phyloP scores from a whole-genome alignment of 2,113 vertebrate species.

The Passer montanus region DNA sequence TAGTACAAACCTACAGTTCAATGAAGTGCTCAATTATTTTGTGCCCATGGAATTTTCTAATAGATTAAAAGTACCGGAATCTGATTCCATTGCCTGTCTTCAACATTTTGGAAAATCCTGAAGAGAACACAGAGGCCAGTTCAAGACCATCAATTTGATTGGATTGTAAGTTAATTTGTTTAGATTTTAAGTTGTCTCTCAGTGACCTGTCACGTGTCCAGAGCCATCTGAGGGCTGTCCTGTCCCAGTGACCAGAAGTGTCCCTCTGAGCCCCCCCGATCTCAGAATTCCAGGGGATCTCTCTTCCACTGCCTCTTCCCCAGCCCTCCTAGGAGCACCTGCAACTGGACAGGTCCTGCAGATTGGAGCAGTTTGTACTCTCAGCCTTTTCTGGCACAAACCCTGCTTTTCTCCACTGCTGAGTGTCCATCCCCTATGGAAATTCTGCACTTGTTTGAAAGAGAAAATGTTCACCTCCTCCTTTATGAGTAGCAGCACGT shows the following conservation, averaged over 20 bases:
- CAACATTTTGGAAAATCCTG: not conserved
- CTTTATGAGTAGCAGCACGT: not conserved
- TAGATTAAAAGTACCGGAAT: not conserved
- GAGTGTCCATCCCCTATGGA: not conserved
- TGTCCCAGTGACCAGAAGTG: not conserved
- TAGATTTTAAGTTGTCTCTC: not conserved
- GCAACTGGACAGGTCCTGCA: not conserved
- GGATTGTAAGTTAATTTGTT: not conserved
- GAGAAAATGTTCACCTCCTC: not conserved
- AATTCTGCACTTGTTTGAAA: not conserved
- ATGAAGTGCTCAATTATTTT: not conserved
- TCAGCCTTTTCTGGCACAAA: not conserved
- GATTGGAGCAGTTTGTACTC: not conserved
- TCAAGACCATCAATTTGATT: not conserved
- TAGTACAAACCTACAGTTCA: not conserved
- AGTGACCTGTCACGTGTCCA: not conserved
- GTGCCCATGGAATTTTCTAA: not conserved
- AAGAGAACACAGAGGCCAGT: rapidly evolving
- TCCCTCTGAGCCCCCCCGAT: not conserved
- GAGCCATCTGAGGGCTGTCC: not conserved
- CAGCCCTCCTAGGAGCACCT: not conserved
- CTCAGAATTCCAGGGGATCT: not conserved
- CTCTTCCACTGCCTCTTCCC: not conserved
- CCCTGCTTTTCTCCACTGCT: not conserved
- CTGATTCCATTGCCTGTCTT: not conserved